Base-by-base conservation (phyloP, 2,113 vertebrate genomes). In the Oreotrochilus melanogaster region DNA sequence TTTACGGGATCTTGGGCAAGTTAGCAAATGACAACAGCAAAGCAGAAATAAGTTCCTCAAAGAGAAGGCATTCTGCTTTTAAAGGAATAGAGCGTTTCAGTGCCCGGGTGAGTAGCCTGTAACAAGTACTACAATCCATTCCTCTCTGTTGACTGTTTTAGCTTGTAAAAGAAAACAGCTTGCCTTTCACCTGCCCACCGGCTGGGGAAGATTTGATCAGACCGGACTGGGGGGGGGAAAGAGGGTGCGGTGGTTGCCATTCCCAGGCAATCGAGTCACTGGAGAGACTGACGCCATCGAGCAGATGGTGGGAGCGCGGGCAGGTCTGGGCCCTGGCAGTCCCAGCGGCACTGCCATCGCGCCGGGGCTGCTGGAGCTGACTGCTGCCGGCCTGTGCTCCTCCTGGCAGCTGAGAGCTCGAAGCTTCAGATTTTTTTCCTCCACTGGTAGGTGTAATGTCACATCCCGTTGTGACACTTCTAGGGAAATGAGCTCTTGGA, bases 231-330 rank as follows among this genome's bases (percentile, higher is more conserved):
- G 61, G 51, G 51, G 51, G 12, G 56, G 45, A 18, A 48, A 56
- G 78, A 57, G 66, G 88, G 51, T 16, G 56, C 93, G 92, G 81
- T 72, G 84, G 93, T 94, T 91, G 95, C 97, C 96, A 96, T 98
- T 98, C 95, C 96, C 94, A 89, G 74, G 78, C 57, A 79, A 95
- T 97, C 92, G 97, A 97, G 97, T 98, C 97, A 97, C 89, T 65
- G 96, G 88, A 96, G 97, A 96, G 97, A 48, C 81, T 35, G 97
- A 96, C 53, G 91, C 54, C 80, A 95, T 92, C 78, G 31, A 94
- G 58, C 83, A 25, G 96, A 87, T 48, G 84, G 89, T 37, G 33
- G 96, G 92, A 96, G 95, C 80, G 88, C 54, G 80, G 94, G 90
- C 71, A 33, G 81, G 94, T 90, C 48, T 47, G 45, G 45, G 45